Conservation (phyloP, 2,797 vertebrate genomes). For the Chaunax sp. region DNA sequence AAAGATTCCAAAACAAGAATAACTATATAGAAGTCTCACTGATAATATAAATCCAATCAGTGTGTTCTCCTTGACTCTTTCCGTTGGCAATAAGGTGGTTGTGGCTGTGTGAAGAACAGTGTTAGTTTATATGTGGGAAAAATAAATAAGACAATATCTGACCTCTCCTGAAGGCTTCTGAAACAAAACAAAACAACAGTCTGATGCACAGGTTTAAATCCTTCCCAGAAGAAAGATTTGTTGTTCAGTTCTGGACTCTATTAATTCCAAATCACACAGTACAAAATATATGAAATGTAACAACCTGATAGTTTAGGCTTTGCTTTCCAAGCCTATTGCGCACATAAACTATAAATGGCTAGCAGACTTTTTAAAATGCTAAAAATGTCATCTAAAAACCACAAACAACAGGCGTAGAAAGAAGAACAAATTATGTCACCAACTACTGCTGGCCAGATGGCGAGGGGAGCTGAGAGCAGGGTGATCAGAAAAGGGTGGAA, state of each 20-base stretch:
- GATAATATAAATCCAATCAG: conserved; percentile 28
- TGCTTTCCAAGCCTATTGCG: conserved; percentile 6
- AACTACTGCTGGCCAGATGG: conserved; percentile 31
- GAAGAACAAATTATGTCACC: conserved; percentile 16
- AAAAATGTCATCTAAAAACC: conserved; percentile 4
- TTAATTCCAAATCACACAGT: background rate
- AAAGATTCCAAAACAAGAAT: background rate
- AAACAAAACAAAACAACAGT: background rate
- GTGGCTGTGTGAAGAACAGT: conserved; percentile 27
- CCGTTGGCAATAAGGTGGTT: conserved; percentile 30
- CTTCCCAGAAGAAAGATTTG: background rate
- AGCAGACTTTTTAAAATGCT: conserved; percentile 9
- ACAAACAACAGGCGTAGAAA: conserved; percentile 3
- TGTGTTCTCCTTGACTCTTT: conserved; percentile 32
- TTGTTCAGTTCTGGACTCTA: conserved; percentile 1
- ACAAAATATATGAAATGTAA: background rate
- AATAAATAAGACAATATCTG: conserved; percentile 36
- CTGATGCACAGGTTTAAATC: conserved; percentile 26
- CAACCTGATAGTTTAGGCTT: no score
- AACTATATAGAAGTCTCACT: background rate
- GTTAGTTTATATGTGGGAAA: conserved; percentile 15
- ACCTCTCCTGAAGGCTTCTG: conserved; percentile 45
- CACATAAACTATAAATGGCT: background rate
- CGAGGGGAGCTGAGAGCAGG: conserved; percentile 36
- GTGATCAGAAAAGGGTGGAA: conserved; percentile 45